These are phyloP conservation scores for Agriopis marginaria DNA, from an alignment of 2,888 invertebrate genomes.

Conservation along the genomic window DNA sequence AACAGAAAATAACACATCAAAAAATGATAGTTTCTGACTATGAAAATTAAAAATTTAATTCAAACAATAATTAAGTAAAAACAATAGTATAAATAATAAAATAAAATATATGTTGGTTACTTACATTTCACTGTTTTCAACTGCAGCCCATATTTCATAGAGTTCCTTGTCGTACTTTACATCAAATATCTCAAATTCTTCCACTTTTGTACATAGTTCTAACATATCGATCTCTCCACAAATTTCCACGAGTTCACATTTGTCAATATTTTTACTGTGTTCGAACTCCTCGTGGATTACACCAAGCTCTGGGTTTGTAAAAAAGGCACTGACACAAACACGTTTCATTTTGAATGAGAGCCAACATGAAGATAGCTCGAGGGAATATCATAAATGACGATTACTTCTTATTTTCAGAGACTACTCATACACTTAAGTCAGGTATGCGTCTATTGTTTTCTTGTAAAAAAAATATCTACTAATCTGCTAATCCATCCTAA, in stretches of 20 bases:
- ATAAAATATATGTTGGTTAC: neutral
- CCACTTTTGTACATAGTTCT: conserved; percentile 3
- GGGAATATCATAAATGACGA: no score
- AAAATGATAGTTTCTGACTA: no score
- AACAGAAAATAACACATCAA: no score
- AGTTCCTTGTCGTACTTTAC: neutral
- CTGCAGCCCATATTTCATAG: neutral
- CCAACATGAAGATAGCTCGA: no score
- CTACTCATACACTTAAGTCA: no score
- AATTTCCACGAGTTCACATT: neutral
- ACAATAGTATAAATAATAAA: no score
- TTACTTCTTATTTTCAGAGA: no score
- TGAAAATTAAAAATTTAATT: no score
- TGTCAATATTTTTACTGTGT: neutral
- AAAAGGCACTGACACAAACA: conserved; percentile 3
- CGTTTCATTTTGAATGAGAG: neutral
- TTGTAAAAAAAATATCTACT: no score
- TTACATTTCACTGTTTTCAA: conserved; percentile 3
- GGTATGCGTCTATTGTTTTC: no score
- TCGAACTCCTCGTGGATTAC: neutral
- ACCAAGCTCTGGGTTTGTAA: neutral
- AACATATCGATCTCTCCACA: conserved; percentile 4
- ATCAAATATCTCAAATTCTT: neutral
- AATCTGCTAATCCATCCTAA: no score
- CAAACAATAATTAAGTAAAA: no score